Evolutionary conservation across 1,140 invertebrate species (phyloP), one percentile per base, ranked within the genome.

Genomic region (Brevipalpus yothersi): DNA sequence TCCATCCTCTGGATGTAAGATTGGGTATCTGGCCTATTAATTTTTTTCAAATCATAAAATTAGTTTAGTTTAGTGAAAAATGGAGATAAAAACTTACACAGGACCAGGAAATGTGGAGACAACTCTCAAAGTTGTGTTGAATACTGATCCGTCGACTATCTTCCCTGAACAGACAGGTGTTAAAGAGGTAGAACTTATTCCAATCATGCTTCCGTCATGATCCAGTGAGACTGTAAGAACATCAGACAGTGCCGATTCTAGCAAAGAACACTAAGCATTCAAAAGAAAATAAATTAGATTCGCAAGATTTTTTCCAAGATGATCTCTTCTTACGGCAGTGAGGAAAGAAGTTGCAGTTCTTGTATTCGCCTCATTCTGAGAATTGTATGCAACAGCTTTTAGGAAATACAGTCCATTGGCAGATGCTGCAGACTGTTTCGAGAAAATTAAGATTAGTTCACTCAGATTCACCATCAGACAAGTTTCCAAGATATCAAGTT

Each of bases 1-100:
- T 93, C 89, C 42, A 92, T 66, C 69, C 91, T 91, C 67, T 91
- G 83, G 65, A 94, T 86, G 66, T 89, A 94, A 15, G 81, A 81
- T 42, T 86, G 82, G 10, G 89, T 93, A 66, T 95, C 90, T 56
- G 91, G 90, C 31, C 83, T 86, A 69, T 54, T 75, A 75, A 64
- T 61, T 2, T 13, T 17, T 7, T 11, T 59, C 9, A 59, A 39
- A 13, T 13, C 1, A 3, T 12, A 57, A 57, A 40, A n/a, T 39
- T 56, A 15, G 13, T 31, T 5, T 3, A 31, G 31, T 31, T 31
- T 5, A 31, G 2, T 2, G 31, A 31, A 5, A 31, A 31, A 31
- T 31, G 31, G 2, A 3, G 31, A 31, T 31, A 2, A 5, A 17
- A n/a, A 17, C 13, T 55, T 78, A 84, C 79, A 79, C 72, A 55